A percentile compares a stretch with the other conserved stretches of the same genome.
Conservation (phyloP, 2,113 vertebrate genomes). For the Vulpes vulpes region DNA sequence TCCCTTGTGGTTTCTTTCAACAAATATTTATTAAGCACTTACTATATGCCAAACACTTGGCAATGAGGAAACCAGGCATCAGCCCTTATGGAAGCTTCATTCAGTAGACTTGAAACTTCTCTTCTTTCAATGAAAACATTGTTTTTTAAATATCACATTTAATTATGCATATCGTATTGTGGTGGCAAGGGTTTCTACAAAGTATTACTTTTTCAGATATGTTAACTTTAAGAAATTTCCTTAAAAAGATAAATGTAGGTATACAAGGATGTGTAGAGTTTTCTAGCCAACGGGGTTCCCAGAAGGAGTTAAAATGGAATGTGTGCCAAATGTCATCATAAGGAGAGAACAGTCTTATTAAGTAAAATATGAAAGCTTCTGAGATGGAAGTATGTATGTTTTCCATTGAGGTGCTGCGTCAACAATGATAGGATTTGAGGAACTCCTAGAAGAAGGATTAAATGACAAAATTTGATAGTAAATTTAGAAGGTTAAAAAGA, state of each 20-base stretch:
- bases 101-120: neutral
- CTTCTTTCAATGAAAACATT: neutral
- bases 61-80: neutral
- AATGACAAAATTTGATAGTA: neutral
- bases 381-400: neutral
- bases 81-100: neutral
- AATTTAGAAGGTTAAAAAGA: neutral
- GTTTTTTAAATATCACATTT: neutral
- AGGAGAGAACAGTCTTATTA: neutral
- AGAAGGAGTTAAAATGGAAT: neutral
- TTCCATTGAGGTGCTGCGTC: neutral
- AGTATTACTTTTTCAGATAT: neutral
- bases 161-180: neutral
- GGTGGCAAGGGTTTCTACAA: neutral
- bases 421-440: neutral
- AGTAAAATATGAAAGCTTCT: neutral
- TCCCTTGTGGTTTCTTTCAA: conserved; percentile 9
- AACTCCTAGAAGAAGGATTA: neutral
- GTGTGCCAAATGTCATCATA: neutral
- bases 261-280: neutral
- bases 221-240: conserved; percentile 17
- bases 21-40: conserved; percentile 35
- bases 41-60: neutral
- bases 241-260: neutral
- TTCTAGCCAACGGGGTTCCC: neutral